These are phyloP conservation scores for Coecobrya sp. DNA, from an alignment of 2,888 invertebrate genomes.

Conservation along the genomic window DNA sequence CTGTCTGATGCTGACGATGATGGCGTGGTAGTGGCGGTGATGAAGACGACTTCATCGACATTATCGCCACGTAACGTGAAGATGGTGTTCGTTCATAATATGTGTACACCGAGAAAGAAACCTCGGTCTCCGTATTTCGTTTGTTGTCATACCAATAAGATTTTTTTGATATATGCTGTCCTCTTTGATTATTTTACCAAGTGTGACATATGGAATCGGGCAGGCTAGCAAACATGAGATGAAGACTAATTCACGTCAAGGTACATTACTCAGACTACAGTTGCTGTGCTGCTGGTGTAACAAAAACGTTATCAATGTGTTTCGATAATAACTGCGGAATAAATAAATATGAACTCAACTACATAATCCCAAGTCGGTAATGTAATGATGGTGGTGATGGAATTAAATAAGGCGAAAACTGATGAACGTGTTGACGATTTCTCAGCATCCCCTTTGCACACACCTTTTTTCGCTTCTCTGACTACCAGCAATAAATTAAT, in stretches of 20 bases:
- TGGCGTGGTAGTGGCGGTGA: constrained; percentile 11
- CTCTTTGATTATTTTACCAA: constrained; percentile 63
- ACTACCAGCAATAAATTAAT: background rate
- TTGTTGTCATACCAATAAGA: constrained; percentile 19
- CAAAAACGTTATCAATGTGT: constrained; percentile 7
- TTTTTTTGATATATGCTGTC: constrained; percentile 49
- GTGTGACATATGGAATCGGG: constrained; percentile 62
- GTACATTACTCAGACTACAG: constrained; percentile 47
- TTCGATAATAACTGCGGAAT: constrained; percentile 19
- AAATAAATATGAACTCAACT: constrained; percentile 12
- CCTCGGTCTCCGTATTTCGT: constrained; percentile 14
- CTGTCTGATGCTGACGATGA: constrained; percentile 24
- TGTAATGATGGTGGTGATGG: constrained; percentile 6
- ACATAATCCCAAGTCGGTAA: background rate
- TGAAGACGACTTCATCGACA: constrained; percentile 52
- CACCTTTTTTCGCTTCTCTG: background rate
- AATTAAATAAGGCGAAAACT: background rate
- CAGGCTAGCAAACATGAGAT: constrained; percentile 38
- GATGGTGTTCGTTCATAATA: background rate
- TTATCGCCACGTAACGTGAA: constrained; percentile 38
- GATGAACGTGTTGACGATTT: background rate
- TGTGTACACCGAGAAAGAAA: background rate
- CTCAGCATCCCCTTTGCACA: background rate
- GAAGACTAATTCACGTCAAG: constrained; percentile 66
- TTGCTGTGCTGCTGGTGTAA: constrained; percentile 10